Conservation (phyloP, 2,797 vertebrate species). For the Leucoraja ocellata region DNA sequence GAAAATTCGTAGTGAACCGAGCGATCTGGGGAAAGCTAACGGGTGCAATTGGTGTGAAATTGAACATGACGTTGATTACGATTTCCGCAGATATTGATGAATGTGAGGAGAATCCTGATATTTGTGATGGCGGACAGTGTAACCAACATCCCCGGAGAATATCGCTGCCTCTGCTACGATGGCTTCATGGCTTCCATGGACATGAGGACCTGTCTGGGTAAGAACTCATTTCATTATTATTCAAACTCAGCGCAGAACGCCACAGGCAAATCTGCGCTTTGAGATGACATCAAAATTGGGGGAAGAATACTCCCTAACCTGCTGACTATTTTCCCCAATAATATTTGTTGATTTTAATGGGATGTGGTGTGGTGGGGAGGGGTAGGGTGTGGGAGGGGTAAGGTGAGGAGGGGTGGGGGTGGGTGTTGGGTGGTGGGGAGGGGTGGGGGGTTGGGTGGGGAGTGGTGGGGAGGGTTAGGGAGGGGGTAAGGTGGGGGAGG, state of each 20-base stretch:
- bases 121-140: constrained; percentile 85
- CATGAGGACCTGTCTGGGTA: constrained; percentile 81
- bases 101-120: constrained; percentile 79
- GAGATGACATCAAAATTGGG: not conserved
- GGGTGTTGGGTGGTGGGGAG: not conserved
- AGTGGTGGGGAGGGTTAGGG: rapidly evolving
- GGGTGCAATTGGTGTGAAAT: not conserved
- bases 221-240: constrained; percentile 44
- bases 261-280: not conserved
- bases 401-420: not conserved
- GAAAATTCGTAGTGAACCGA: not conserved
- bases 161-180: constrained; percentile 81
- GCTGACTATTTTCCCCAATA: not conserved
- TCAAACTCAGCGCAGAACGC: not conserved
- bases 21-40: not conserved
- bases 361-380: not conserved
- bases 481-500: not conserved
- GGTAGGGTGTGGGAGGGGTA: not conserved
- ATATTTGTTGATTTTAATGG: not conserved
- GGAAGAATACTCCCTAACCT: not conserved
- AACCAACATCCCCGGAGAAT: constrained; percentile 82
- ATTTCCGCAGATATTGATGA: constrained; percentile 76
- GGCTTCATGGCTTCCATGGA: constrained; percentile 87
- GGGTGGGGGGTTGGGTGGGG: not conserved
- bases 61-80: not conserved